Percentiles rank a stretch among this genome's conserved stretches.
Conservation (phyloP, 2,113 vertebrate species). For the Zapornia atra region DNA sequence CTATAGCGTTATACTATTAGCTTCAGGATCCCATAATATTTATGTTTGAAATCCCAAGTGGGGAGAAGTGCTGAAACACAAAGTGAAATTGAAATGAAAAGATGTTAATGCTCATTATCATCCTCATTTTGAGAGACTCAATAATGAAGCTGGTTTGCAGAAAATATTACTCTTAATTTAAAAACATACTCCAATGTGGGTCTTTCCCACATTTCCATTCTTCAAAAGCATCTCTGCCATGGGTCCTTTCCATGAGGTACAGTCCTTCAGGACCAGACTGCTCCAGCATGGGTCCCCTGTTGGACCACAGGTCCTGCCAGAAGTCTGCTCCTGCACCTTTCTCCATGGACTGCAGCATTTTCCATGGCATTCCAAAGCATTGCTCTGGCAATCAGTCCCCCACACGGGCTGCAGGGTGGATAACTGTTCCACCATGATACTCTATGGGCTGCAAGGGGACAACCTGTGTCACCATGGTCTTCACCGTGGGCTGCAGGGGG, state of each 20-base stretch:
- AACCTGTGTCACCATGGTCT: too few relatives aligned
- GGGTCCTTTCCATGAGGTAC: not conserved
- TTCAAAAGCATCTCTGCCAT: not conserved
- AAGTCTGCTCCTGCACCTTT: not conserved
- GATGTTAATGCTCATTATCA: not conserved
- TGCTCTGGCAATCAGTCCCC: not conserved
- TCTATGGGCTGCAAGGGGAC: not conserved
- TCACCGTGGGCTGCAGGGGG: not conserved
- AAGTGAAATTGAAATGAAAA: not conserved
- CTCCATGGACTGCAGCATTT: not conserved
- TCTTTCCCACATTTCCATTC: not conserved
- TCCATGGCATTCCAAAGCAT: not conserved
- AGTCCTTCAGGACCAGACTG: not conserved
- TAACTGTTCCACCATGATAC: not conserved
- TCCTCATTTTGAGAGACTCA: not conserved
- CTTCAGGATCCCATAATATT: not conserved
- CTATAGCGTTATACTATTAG: too few relatives aligned
- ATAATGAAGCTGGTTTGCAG: not conserved
- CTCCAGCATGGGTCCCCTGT: accelerated
- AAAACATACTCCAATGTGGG: accelerated
- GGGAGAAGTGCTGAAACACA: not conserved
- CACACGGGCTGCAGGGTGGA: too few relatives aligned
- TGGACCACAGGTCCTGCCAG: not conserved
- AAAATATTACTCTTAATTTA: not conserved
- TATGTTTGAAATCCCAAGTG: not conserved